Conservation (phyloP, 2,888 invertebrate genomes). For the Gymnocheta viridis region DNA sequence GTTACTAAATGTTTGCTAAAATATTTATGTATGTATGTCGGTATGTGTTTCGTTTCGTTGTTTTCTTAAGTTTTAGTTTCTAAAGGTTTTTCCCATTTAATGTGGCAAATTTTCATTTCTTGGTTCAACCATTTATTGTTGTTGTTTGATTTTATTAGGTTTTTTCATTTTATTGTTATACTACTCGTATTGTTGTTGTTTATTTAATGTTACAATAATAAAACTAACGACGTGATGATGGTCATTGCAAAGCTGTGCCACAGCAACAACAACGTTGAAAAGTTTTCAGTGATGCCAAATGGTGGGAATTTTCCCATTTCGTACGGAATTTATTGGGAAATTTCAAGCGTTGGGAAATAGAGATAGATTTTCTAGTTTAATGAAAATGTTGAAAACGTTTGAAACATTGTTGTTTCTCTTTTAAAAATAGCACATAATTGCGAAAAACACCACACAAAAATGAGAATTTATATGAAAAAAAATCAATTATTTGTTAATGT, state of each 20-base stretch:
- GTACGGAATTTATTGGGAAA: too few relatives aligned
- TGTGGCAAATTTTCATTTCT: conserved; percentile 33
- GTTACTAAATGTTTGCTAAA: conserved; percentile 32
- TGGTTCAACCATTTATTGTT: conserved; percentile 9
- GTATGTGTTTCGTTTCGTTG: background rate
- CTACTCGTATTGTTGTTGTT: conserved; percentile 3
- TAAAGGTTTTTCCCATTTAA: background rate
- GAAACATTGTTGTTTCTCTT: too few relatives aligned
- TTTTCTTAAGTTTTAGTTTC: conserved; percentile 21
- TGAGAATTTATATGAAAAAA: too few relatives aligned
- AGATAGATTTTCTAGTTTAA: too few relatives aligned
- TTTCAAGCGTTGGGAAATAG: too few relatives aligned
- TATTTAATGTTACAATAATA: conserved; percentile 29
- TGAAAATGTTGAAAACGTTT: too few relatives aligned
- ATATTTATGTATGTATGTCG: background rate
- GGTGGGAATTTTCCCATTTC: background rate
- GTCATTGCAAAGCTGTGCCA: conserved; percentile 62
- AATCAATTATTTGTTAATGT: too few relatives aligned
- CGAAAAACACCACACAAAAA: too few relatives aligned
- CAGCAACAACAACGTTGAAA: conserved; percentile 16
- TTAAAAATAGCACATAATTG: too few relatives aligned
- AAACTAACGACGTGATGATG: conserved; percentile 64
- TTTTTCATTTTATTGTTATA: conserved; percentile 1
- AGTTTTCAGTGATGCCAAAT: too few relatives aligned
- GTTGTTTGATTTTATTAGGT: background rate